Percentiles rank a stretch among this genome's conserved stretches.
Conservation (phyloP, 1,140 invertebrate genomes). For the Psilanteris sp. region DNA sequence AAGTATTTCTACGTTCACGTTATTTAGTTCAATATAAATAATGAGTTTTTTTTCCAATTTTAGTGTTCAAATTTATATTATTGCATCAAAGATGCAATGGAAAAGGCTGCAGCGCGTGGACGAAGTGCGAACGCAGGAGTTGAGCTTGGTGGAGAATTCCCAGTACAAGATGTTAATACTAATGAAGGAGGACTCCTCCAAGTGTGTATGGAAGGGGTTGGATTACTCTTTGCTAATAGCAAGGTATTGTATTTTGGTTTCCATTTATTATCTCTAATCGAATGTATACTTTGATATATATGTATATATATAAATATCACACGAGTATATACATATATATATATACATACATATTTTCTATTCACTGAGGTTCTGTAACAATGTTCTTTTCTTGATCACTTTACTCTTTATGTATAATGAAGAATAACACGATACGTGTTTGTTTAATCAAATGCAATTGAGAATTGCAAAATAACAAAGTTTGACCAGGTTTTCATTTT, state of each 20-base stretch:
- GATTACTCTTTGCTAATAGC: constrained; percentile 98
- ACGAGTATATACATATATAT: too few relatives aligned
- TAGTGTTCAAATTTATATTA: constrained; percentile 99
- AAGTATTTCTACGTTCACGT: too few relatives aligned
- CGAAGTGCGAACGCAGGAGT: constrained; percentile 85
- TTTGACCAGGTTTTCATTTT: constrained; percentile 2
- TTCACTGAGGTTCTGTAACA: constrained; percentile 38
- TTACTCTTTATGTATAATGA: constrained; percentile 31
- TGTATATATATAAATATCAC: too few relatives aligned
- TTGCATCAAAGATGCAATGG: constrained; percentile 99
- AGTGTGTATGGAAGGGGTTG: constrained; percentile 99
- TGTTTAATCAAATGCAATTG: constrained; percentile 25
- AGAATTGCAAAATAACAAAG: constrained; percentile 16
- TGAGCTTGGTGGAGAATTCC: constrained; percentile 98
- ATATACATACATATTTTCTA: too few relatives aligned
- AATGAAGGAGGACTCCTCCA: constrained; percentile 98
- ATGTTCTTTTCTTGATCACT: constrained; percentile 39
- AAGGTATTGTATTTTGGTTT: constrained; percentile 87
- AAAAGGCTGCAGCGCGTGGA: constrained; percentile 92
- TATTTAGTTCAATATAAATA: too few relatives aligned
- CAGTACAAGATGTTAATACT: constrained; percentile 97
- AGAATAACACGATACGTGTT: constrained; percentile 29
- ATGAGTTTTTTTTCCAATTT: too few relatives aligned
- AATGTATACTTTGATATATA: constrained; percentile 61
- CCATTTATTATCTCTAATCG: constrained; percentile 30